Evolutionary conservation across 2,797 vertebrate genomes (phyloP).

Genomic region (Mormyrops attenuatus): DNA sequence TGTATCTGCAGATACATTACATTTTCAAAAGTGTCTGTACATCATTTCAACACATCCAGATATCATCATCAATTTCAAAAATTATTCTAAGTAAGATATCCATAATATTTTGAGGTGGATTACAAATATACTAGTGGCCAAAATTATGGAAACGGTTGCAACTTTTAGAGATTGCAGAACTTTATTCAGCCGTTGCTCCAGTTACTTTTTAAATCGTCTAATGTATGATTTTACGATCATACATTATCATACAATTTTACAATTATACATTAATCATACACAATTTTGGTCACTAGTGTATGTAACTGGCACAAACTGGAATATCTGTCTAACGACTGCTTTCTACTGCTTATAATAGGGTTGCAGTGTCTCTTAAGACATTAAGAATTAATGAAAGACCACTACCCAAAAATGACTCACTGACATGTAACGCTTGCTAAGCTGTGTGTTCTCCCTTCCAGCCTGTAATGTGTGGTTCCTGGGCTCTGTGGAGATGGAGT

Average conservation of each 20-base stretch:
- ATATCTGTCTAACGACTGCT: neutral
- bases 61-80: neutral
- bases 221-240: neutral
- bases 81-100: neutral
- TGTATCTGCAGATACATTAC: neutral
- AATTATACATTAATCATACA: neutral
- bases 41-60: neutral
- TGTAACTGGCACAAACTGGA: neutral
- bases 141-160: neutral
- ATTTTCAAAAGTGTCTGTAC: neutral
- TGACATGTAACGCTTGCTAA: neutral
- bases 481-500: conserved; percentile 89
- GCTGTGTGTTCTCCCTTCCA: conserved; percentile 38
- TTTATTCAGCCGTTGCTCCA: neutral
- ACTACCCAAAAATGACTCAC: neutral
- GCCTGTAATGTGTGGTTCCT: conserved; percentile 96
- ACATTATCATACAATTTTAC: too few relatives aligned
- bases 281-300: neutral
- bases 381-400: neutral
- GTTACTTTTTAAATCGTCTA: neutral
- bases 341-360: neutral
- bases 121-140: neutral
- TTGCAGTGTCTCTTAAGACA: neutral
- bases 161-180: neutral
- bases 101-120: neutral